Evolutionary conservation across 2,797 vertebrate species (phyloP).

Genomic region (Falco cherrug): DNA sequence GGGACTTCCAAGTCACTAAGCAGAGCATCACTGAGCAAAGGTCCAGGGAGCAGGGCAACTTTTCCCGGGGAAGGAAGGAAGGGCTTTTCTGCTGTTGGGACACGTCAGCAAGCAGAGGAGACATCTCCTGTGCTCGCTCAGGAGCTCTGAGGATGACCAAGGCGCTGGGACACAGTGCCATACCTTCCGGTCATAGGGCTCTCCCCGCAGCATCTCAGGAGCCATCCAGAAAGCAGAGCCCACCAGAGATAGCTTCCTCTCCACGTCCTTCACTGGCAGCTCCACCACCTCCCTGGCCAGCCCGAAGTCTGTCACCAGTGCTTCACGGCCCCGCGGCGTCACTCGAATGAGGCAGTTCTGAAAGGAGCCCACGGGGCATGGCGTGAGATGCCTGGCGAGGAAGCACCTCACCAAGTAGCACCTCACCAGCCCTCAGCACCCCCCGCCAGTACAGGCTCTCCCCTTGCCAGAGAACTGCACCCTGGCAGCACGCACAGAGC

Average conservation of each 20-base stretch:
- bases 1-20: not conserved
- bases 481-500: not conserved
- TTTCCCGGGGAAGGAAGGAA: not conserved
- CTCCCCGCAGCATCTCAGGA: slow-evolving; percentile 88
- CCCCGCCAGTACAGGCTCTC: not conserved
- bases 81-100: not conserved
- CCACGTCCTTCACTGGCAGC: slow-evolving; percentile 77
- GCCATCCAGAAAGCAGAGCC: slow-evolving; percentile 94
- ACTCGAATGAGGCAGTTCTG: slow-evolving; percentile 90
- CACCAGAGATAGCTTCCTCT: slow-evolving; percentile 87
- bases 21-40: not conserved
- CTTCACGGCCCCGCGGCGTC: slow-evolving; percentile 80
- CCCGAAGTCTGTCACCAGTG: slow-evolving; percentile 88
- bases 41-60: not conserved
- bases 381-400: not conserved
- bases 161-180: not conserved
- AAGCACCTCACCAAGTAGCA: not conserved
- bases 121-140: fast-evolving
- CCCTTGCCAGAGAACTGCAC: not conserved
- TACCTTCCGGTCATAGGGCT: slow-evolving; percentile 89
- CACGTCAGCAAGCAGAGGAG: not conserved
- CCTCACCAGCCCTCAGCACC: not conserved
- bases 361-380: not conserved
- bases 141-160: not conserved
- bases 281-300: slow-evolving; percentile 89